phyloP scores from a whole-genome alignment of 2,888 invertebrate species.

The Camptogramma bilineatum region DNA sequence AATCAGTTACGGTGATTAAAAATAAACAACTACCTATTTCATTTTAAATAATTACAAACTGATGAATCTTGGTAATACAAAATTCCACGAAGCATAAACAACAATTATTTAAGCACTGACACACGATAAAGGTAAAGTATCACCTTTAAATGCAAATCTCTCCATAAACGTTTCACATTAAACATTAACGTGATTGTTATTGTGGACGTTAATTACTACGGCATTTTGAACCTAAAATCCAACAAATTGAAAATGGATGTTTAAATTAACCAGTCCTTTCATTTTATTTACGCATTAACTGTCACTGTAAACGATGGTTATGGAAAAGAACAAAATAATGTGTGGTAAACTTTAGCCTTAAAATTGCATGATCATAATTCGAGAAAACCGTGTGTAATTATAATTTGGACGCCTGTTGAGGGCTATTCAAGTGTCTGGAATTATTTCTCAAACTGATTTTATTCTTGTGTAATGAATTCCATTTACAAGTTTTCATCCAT shows the following conservation, averaged over 20 bases:
- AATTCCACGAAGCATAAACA: constrained; percentile 55
- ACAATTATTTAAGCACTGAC: constrained; percentile 60
- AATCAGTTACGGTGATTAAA: constrained; percentile 16
- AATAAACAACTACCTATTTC: constrained; percentile 10
- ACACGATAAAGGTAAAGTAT: constrained; percentile 60
- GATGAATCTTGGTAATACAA: constrained; percentile 44
- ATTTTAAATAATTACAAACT: constrained; percentile 26
- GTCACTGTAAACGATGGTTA: constrained; percentile 5
- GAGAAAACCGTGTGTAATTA: constrained; percentile 69
- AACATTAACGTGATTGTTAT: constrained; percentile 70
- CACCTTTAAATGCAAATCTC: constrained; percentile 64
- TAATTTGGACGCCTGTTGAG: constrained; percentile 64
- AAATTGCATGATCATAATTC: constrained; percentile 61
- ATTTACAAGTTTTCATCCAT: constrained; percentile 4
- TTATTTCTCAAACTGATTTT: constrained; percentile 33
- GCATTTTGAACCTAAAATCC: constrained; percentile 60
- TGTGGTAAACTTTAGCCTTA: constrained; percentile 44
- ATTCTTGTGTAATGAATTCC: constrained; percentile 26
- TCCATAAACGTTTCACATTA: constrained; percentile 63
- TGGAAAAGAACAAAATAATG: background rate
- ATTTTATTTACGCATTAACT: background rate
- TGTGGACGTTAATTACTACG: constrained; percentile 75
- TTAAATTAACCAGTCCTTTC: background rate
- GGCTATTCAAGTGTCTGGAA: constrained; percentile 50
- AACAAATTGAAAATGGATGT: constrained; percentile 2